Evolutionary conservation across 2,797 vertebrate genomes (phyloP).

Genomic region (Lutjanus argentimaculatus): DNA sequence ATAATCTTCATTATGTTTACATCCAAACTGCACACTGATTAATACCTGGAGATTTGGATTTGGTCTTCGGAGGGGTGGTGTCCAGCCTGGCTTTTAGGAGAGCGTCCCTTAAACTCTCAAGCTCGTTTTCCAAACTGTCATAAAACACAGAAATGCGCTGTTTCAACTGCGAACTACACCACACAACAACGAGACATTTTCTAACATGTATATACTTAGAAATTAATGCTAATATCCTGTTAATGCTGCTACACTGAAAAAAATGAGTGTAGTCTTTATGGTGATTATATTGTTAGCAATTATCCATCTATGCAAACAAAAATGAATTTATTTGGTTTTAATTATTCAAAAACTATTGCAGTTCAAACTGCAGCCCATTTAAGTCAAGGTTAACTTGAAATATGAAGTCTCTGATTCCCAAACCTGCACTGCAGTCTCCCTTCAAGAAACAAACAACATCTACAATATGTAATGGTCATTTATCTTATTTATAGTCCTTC

Average conservation of each 20-base stretch:
- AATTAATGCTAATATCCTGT: not conserved
- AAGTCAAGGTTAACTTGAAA: slow-evolving; percentile 6
- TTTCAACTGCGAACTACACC: not conserved
- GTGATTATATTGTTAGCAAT: not conserved
- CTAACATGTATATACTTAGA: not conserved
- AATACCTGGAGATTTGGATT: slow-evolving; percentile 88
- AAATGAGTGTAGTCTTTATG: not conserved
- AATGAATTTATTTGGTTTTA: not conserved
- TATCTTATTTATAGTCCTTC: not conserved
- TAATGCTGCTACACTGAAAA: not conserved
- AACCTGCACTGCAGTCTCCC: not conserved
- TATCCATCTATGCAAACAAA: slow-evolving; percentile 10
- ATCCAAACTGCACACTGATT: not conserved
- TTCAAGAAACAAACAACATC: not conserved
- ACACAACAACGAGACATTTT: too few relatives aligned
- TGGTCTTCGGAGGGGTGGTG: slow-evolving; percentile 73
- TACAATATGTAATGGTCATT: not conserved
- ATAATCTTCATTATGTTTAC: not conserved
- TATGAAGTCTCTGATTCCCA: not conserved
- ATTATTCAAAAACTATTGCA: slow-evolving; percentile 10
- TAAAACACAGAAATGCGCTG: slow-evolving; percentile 18
- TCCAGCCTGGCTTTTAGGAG: slow-evolving; percentile 93
- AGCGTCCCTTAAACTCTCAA: slow-evolving; percentile 91
- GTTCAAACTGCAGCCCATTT: not conserved
- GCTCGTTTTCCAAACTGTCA: slow-evolving; percentile 91